phyloP scores from a whole-genome alignment of 2,113 vertebrate genomes.

The Notothenia rossii region DNA sequence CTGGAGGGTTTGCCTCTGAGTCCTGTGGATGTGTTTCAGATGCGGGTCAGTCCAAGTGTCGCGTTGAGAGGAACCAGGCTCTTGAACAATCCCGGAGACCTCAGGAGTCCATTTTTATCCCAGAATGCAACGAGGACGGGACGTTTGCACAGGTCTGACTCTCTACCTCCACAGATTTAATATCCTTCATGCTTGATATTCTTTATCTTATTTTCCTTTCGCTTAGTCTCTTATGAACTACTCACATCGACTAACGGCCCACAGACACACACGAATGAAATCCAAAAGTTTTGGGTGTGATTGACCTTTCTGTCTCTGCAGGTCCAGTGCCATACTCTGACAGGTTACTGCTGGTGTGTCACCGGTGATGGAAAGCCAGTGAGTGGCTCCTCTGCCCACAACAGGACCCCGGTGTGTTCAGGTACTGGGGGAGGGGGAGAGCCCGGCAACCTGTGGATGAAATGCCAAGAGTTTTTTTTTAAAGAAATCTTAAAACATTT shows the following conservation, averaged over 20 bases:
- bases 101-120: slow-evolving; percentile 96
- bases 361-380: slow-evolving; percentile 96
- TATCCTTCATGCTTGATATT: slow-evolving; percentile 3
- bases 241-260: not conserved
- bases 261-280: too few relatives aligned
- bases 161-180: not conserved
- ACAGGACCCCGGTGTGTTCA: slow-evolving; percentile 99
- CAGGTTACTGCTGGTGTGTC: slow-evolving; percentile 99
- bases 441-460: slow-evolving; percentile 22
- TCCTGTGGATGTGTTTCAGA: slow-evolving; percentile 80
- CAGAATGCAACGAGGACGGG: slow-evolving; percentile 96
- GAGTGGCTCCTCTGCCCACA: slow-evolving; percentile 97
- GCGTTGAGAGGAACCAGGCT: slow-evolving; percentile 91
- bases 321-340: slow-evolving; percentile 99
- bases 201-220: not conserved
- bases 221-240: not conserved
- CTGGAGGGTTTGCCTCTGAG: slow-evolving; percentile 22
- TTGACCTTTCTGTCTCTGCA: slow-evolving; percentile 69
- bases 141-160: slow-evolving; percentile 93
- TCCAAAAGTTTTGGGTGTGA: not conserved
- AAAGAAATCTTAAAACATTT: not conserved
- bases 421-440: slow-evolving; percentile 85
- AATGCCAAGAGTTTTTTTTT: slow-evolving; percentile 1
- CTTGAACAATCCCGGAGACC: slow-evolving; percentile 92
- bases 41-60: slow-evolving; percentile 94